Percentiles rank a stretch among this genome's conserved stretches.
Conservation (phyloP, 2,797 vertebrate species). For the Benthosema pterotum region DNA sequence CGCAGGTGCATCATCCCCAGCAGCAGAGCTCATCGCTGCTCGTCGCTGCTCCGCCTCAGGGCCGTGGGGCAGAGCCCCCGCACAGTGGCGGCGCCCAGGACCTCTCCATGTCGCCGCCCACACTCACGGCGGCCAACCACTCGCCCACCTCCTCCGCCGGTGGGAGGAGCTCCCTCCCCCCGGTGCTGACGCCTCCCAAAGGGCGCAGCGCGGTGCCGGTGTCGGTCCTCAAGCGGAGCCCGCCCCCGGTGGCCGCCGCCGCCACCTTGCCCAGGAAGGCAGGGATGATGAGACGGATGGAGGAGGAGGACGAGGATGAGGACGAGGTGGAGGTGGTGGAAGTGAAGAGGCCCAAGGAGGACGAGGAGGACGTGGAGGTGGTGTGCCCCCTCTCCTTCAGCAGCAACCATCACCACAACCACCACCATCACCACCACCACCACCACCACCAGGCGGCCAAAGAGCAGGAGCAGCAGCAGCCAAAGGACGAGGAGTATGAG, state of each 20-base stretch:
- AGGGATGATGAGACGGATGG: conserved; percentile 52
- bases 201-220: conserved; percentile 73
- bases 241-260: conserved; percentile 56
- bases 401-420: too few relatives aligned
- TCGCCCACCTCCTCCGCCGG: conserved; percentile 52
- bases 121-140: conserved; percentile 50
- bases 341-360: conserved; percentile 64
- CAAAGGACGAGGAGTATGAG: conserved; percentile 51
- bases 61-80: conserved; percentile 34
- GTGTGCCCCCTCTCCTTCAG: conserved; percentile 49
- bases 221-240: conserved; percentile 79
- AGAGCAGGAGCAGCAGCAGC: conserved; percentile 44
- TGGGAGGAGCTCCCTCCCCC: conserved; percentile 56
- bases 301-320: conserved; percentile 53
- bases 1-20: conserved; percentile 24
- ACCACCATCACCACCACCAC: too few relatives aligned
- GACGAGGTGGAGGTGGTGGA: conserved; percentile 65
- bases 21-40: conserved; percentile 32
- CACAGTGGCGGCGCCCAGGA: conserved; percentile 60
- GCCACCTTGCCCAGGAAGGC: conserved; percentile 60
- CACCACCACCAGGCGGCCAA: conserved; percentile 45
- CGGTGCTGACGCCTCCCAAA: conserved; percentile 61
- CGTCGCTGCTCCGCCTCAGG: conserved; percentile 25
- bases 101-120: conserved; percentile 65
- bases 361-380: conserved; percentile 60